These are phyloP conservation scores for Ischnura elegans DNA, from an alignment of 2,888 invertebrate species.

Conservation along the genomic window DNA sequence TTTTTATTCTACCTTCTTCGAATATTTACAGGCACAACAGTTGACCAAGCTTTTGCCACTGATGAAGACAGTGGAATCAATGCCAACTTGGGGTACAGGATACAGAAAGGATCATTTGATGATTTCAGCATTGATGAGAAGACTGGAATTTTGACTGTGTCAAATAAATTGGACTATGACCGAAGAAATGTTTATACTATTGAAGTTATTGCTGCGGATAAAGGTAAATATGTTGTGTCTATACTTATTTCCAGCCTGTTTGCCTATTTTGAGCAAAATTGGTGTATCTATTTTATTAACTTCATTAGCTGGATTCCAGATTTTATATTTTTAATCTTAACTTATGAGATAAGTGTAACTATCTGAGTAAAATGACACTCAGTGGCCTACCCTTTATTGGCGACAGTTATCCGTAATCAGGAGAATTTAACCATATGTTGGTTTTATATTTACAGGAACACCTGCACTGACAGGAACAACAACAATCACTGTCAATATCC, in stretches of 20 bases:
- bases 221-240: constrained; percentile 82
- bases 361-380: too few relatives aligned
- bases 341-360: too few relatives aligned
- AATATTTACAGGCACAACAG: constrained; percentile 82
- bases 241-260: too few relatives aligned
- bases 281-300: too few relatives aligned
- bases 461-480: constrained; percentile 91
- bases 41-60: constrained; percentile 87
- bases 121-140: constrained; percentile 90
- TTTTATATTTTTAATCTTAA: too few relatives aligned
- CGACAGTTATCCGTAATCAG: too few relatives aligned
- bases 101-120: constrained; percentile 91
- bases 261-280: too few relatives aligned
- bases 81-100: constrained; percentile 88
- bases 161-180: constrained; percentile 90
- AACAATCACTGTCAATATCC: constrained; percentile 87
- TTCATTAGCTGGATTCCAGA: too few relatives aligned
- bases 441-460: constrained; percentile 79
- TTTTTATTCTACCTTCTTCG: constrained; percentile 44
- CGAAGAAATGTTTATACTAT: constrained; percentile 88
- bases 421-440: too few relatives aligned
- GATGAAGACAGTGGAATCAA: constrained; percentile 94
- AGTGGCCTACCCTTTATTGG: too few relatives aligned
- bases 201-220: constrained; percentile 89
- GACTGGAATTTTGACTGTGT: constrained; percentile 88